Evolutionary conservation across 2,113 vertebrate species (phyloP).

Genomic region (Callionymus lyra): DNA sequence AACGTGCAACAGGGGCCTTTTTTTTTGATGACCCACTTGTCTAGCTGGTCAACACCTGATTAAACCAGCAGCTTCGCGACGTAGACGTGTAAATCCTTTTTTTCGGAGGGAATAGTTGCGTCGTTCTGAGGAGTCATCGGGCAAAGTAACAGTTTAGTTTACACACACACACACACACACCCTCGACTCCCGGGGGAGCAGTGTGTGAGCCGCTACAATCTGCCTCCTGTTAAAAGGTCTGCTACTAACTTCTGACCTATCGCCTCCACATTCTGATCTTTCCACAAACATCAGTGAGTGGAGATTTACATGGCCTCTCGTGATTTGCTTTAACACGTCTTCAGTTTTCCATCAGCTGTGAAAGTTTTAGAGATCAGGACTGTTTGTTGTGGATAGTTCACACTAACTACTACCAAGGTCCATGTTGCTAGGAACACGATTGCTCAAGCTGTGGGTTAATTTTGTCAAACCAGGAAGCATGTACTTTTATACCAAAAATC

Average conservation of each 20-base stretch:
- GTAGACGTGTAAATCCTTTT: slow-evolving; percentile 57
- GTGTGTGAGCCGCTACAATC: slow-evolving; percentile 70
- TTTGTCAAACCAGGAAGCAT: too few species aligned
- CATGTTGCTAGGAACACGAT: too few species aligned
- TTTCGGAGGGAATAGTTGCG: slow-evolving; percentile 50
- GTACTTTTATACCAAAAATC: too few species aligned
- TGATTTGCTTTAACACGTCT: slow-evolving; percentile 49
- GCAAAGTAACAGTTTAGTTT: slow-evolving; percentile 74
- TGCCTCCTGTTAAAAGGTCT: slow-evolving; percentile 74
- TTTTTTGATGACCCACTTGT: slow-evolving; percentile 36
- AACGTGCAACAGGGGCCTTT: slow-evolving; percentile 58
- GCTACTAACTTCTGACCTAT: slow-evolving; percentile 56
- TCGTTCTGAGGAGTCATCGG: slow-evolving; percentile 80
- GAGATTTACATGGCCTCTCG: slow-evolving; percentile 48
- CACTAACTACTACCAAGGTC: too few species aligned
- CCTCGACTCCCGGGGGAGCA: slow-evolving; percentile 67
- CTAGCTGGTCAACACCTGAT: slow-evolving; percentile 81
- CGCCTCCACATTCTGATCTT: slow-evolving; percentile 58
- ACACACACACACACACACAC: slow-evolving; percentile 54
- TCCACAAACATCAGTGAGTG: slow-evolving; percentile 59
- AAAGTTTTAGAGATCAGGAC: slow-evolving; percentile 15
- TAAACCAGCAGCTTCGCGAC: slow-evolving; percentile 74
- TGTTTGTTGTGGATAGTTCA: too few species aligned
- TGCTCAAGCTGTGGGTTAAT: too few species aligned
- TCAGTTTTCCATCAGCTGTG: slow-evolving; percentile 39